Conservation (phyloP, 2,888 invertebrate species). For the Desoria tigrina region DNA sequence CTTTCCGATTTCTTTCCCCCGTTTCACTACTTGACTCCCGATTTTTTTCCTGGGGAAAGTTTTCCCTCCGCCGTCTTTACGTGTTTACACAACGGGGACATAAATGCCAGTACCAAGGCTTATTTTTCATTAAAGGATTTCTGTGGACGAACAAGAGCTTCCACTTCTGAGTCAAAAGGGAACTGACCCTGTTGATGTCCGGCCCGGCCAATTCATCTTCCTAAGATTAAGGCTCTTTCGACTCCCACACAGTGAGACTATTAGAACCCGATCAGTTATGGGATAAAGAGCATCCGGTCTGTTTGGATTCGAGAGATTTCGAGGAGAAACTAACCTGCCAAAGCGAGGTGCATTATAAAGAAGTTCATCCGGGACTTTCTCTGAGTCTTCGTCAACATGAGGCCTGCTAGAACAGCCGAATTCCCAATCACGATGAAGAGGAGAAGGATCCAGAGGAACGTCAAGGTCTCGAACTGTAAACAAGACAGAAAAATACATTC, state of each 20-base stretch:
- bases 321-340: slow-evolving; percentile 71
- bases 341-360: slow-evolving; percentile 88
- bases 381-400: slow-evolving; percentile 74
- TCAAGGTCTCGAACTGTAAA: slow-evolving; percentile 77
- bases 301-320: background rate
- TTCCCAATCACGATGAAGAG: slow-evolving; percentile 83
- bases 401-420: slow-evolving; percentile 79
- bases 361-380: slow-evolving; percentile 91
- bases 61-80: too few species aligned
- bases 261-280: background rate
- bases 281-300: background rate
- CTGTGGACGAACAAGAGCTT: too few species aligned
- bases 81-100: too few species aligned
- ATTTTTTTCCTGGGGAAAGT: too few species aligned
- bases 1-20: too few species aligned
- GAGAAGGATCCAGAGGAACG: slow-evolving; percentile 81
- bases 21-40: too few species aligned
- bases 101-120: too few species aligned
- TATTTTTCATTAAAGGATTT: too few species aligned
- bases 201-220: too few species aligned
- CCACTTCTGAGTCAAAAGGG: too few species aligned
- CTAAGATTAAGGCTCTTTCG: background rate
- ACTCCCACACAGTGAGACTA: background rate
- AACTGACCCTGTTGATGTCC: too few species aligned
- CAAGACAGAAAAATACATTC: too few species aligned